A percentile compares a stretch with the other conserved stretches of the same genome.
These are phyloP conservation scores for Gadopsis bispinosus DNA, from an alignment of 2,797 vertebrate genomes.

Conservation along the genomic window DNA sequence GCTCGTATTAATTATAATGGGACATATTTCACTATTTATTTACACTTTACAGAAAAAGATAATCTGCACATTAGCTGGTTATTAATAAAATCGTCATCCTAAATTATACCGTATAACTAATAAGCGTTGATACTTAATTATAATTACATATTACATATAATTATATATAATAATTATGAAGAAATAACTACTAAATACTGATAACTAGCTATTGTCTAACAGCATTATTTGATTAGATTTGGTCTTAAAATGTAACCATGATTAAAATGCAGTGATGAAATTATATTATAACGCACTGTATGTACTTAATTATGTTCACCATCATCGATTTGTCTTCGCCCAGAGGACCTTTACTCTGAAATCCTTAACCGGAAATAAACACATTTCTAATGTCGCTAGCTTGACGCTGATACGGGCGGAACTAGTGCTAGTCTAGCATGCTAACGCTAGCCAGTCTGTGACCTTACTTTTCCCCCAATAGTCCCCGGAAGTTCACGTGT, in stretches of 20 bases:
- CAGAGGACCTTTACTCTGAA: constrained; percentile 48
- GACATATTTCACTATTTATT: too few relatives aligned
- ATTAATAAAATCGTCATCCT: neutral
- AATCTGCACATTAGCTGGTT: neutral
- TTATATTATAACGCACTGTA: too few relatives aligned
- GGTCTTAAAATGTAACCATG: too few relatives aligned
- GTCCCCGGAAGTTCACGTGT: constrained; percentile 26
- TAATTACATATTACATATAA: too few relatives aligned
- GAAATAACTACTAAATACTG: neutral
- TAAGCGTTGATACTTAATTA: neutral
- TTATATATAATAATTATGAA: neutral
- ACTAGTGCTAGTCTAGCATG: constrained; percentile 75
- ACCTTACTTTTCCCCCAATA: constrained; percentile 36
- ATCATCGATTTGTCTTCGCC: neutral
- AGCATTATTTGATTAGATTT: neutral
- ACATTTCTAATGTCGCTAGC: fast-evolving
- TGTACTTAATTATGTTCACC: too few relatives aligned
- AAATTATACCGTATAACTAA: neutral
- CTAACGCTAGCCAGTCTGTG: constrained; percentile 57
- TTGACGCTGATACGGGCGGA: constrained; percentile 48
- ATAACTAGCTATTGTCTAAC: neutral
- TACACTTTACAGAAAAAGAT: neutral
- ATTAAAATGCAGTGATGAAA: neutral
- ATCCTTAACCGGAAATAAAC: constrained; percentile 23
- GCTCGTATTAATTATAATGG: neutral